Evolutionary conservation across 92 coral and sea anemone species (phyloP).

Genomic region (Actinostola sp.): DNA sequence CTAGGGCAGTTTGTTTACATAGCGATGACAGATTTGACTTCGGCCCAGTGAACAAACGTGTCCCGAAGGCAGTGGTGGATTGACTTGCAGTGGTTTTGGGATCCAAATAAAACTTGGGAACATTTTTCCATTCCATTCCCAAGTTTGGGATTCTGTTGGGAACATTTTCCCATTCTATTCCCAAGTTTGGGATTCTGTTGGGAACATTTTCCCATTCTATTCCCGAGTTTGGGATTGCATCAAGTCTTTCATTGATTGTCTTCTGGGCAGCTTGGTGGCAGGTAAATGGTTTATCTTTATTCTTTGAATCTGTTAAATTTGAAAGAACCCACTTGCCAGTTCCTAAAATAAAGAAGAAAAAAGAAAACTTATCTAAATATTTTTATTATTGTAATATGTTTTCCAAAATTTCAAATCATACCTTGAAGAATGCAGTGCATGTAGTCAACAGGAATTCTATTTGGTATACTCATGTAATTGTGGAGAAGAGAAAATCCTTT

Average conservation of each 20-base stretch:
- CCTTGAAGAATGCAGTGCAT: slow-evolving; percentile 69
- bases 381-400: too few relatives aligned
- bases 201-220: too few relatives aligned
- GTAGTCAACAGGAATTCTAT: slow-evolving; percentile 66
- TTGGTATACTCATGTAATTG: slow-evolving; percentile 42
- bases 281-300: neutral
- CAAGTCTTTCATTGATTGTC: neutral
- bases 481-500: slow-evolving; percentile 54
- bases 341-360: neutral
- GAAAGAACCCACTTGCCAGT: neutral
- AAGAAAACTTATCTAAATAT: too few relatives aligned
- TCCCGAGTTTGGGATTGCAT: neutral
- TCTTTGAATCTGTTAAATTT: neutral
- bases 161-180: too few relatives aligned
- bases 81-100: slow-evolving; percentile 52
- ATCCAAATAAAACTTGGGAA: slow-evolving; percentile 32
- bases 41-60: too few relatives aligned
- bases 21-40: too few relatives aligned
- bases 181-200: too few relatives aligned
- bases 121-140: too few relatives aligned
- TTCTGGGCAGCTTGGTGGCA: neutral
- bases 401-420: neutral
- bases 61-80: slow-evolving; percentile 31
- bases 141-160: too few relatives aligned
- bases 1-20: too few relatives aligned